Conservation (phyloP, 2,113 vertebrate species). For the Anoplopoma fimbria region DNA sequence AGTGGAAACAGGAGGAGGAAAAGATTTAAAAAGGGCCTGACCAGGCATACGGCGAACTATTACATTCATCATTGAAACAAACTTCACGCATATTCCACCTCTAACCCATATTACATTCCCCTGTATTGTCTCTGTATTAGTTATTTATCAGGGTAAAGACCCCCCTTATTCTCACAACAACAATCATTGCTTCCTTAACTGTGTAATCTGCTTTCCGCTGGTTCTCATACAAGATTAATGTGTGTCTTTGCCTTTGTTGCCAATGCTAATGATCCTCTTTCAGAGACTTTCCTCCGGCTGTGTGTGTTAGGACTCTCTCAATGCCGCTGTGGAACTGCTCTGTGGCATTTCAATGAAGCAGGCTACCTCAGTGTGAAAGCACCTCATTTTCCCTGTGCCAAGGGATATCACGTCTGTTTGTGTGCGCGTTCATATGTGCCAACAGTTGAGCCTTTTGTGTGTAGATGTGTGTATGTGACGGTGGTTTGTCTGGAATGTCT, state of each 20-base stretch:
- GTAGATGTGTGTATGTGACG: conserved; percentile 31
- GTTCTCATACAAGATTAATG: conserved; percentile 74
- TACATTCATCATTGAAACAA: conserved; percentile 4
- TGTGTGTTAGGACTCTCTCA: conserved; percentile 43
- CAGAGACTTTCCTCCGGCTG: conserved; percentile 60
- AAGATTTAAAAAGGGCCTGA: neutral
- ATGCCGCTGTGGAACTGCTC: conserved; percentile 52
- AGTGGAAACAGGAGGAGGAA: neutral
- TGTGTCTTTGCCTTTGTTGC: conserved; percentile 66
- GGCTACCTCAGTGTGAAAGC: conserved; percentile 61
- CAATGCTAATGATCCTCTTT: conserved; percentile 77
- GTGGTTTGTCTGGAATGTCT: conserved; percentile 19
- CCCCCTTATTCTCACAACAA: conserved; percentile 57
- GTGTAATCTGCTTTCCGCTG: conserved; percentile 59
- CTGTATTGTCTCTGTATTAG: conserved; percentile 29
- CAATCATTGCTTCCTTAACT: conserved; percentile 60
- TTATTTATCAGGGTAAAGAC: conserved; percentile 56
- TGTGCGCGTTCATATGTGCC: neutral
- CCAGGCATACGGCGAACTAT: neutral
- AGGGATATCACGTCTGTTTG: conserved; percentile 15
- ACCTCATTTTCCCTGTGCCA: conserved; percentile 52
- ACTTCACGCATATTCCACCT: neutral
- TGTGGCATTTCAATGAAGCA: conserved; percentile 77
- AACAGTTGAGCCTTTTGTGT: conserved; percentile 39
- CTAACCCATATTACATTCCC: neutral